Evolutionary conservation across 2,797 vertebrate species (phyloP).

Genomic region (Mergus octosetaceus): DNA sequence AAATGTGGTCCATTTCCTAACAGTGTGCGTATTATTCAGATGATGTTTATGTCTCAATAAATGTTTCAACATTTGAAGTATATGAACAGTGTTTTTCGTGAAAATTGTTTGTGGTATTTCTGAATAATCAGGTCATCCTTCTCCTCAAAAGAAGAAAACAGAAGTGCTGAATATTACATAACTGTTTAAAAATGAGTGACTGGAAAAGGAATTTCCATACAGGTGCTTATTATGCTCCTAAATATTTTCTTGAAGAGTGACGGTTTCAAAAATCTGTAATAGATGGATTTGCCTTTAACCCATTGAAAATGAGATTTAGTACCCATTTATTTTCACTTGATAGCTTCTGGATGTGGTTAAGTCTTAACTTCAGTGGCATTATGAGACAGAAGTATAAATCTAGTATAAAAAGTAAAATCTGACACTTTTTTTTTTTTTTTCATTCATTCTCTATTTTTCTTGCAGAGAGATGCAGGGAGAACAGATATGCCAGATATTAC

Average conservation of each 20-base stretch:
- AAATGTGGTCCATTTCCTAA: neutral
- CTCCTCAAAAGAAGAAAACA: neutral
- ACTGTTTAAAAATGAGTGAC: neutral
- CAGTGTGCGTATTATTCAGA: neutral
- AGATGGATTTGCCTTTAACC: neutral
- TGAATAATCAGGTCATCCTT: neutral
- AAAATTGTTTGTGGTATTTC: neutral
- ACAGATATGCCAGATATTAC: neutral
- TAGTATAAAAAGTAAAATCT: neutral
- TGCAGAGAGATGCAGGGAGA: neutral
- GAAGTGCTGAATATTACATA: neutral
- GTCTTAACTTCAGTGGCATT: neutral
- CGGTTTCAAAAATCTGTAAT: neutral
- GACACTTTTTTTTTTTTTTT: neutral
- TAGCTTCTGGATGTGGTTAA: neutral
- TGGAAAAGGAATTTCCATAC: neutral
- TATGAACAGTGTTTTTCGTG: neutral
- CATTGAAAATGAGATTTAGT: neutral
- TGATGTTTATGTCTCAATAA: neutral
- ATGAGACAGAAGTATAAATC: neutral
- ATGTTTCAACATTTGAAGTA: neutral
- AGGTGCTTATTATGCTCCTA: neutral
- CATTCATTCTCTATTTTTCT: neutral
- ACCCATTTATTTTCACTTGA: neutral
- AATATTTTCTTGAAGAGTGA: neutral